Conservation (phyloP, 1,140 invertebrate species). For the Cataglyphis hispanica region DNA sequence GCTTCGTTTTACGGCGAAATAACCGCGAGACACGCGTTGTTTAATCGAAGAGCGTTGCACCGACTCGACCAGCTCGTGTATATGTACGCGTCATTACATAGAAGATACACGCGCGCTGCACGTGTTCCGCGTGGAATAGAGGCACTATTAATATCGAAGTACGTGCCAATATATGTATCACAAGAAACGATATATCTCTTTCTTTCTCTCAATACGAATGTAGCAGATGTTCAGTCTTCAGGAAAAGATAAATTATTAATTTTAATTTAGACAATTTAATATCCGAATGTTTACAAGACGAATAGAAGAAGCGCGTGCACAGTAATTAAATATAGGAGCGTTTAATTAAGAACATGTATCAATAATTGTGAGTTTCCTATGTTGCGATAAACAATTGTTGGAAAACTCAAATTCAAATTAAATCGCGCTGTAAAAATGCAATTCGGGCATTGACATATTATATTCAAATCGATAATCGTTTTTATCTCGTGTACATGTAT, state of each 20-base stretch:
- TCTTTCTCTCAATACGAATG: background rate
- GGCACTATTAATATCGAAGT: conserved; percentile 33
- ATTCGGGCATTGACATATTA: background rate
- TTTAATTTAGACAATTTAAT: conserved; percentile 9
- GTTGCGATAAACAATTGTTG: background rate
- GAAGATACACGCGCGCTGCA: conserved; percentile 23
- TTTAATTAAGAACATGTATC: background rate
- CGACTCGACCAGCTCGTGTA: background rate
- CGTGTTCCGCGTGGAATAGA: conserved; percentile 24
- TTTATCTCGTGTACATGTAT: background rate
- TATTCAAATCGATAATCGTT: background rate
- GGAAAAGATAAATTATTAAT: background rate
- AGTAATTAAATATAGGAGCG: too few relatives aligned
- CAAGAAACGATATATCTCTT: background rate
- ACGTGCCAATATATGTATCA: background rate
- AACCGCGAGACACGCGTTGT: conserved; percentile 48
- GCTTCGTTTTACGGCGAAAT: conserved; percentile 31
- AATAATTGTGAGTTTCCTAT: background rate
- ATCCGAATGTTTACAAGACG: background rate
- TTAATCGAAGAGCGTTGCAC: conserved; percentile 57
- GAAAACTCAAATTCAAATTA: background rate
- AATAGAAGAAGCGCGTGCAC: background rate
- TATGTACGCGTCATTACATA: background rate
- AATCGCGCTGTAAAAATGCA: background rate
- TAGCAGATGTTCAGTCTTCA: background rate